These are phyloP conservation scores for Bacillus rossius DNA, from an alignment of 1,140 invertebrate species.

Conservation along the genomic window DNA sequence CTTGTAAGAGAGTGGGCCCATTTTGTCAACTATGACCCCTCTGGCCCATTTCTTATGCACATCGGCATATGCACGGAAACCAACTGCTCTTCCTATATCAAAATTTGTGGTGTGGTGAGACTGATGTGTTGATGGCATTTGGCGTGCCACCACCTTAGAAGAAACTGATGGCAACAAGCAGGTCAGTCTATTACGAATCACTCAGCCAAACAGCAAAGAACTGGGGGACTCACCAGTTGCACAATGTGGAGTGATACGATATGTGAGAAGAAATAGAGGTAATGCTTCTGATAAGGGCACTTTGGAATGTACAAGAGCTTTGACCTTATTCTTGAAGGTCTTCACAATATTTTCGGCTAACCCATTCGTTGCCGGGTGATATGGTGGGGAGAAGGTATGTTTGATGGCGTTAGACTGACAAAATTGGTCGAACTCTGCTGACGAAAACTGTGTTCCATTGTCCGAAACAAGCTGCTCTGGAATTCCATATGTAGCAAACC, in stretches of 20 bases:
- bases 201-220: not conserved
- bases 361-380: conserved; percentile 25
- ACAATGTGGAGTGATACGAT: not conserved
- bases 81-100: no score
- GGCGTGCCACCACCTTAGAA: no score
- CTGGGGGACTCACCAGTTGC: not conserved
- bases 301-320: not conserved
- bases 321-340: conserved; percentile 2
- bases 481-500: conserved; percentile 22
- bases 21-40: no score
- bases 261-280: not conserved
- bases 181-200: not conserved
- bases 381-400: conserved; percentile 18
- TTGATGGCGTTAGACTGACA: conserved; percentile 11
- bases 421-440: conserved; percentile 17
- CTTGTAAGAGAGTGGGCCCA: no score
- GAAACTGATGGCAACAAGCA: not conserved
- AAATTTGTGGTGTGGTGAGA: no score
- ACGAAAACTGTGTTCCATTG: conserved; percentile 20
- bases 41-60: no score
- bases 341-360: conserved; percentile 22
- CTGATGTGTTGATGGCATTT: no score
- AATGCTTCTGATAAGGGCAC: not conserved
- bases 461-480: conserved; percentile 21
- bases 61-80: no score